Conservation (phyloP, 2,888 invertebrate species). For the Clepsis dumicolana region DNA sequence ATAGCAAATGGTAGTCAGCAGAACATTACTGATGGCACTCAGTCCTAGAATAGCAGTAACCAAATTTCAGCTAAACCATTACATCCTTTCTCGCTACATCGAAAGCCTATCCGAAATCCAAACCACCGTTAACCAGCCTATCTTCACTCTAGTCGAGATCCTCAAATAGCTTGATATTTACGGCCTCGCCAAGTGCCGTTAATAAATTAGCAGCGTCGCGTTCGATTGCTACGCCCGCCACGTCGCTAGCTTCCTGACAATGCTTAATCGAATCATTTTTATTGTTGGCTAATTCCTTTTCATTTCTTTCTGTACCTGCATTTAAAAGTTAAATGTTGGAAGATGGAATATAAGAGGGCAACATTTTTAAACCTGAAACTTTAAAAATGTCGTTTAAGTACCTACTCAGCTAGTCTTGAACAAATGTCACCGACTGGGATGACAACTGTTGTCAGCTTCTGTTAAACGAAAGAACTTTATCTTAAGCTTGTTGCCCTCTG, state of each 20-base stretch:
- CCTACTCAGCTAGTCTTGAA: too few relatives aligned
- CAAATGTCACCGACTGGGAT: too few relatives aligned
- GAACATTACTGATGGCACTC: too few relatives aligned
- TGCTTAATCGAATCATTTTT: conserved; percentile 21
- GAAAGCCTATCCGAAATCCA: not conserved
- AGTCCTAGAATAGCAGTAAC: too few relatives aligned
- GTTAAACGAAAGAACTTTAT: too few relatives aligned
- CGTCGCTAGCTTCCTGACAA: conserved; percentile 14
- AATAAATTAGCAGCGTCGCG: conserved; percentile 16
- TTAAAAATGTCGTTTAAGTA: too few relatives aligned
- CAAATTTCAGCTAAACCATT: not conserved
- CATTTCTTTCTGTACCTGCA: not conserved
- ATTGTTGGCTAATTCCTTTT: conserved; percentile 10
- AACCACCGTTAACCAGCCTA: not conserved
- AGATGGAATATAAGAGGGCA: too few relatives aligned
- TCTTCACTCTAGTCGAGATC: not conserved
- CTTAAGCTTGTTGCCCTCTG: too few relatives aligned
- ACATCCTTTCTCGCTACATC: not conserved
- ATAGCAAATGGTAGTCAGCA: too few relatives aligned
- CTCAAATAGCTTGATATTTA: conserved; percentile 13
- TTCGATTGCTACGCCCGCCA: conserved; percentile 13
- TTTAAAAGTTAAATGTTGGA: not conserved
- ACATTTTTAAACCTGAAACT: too few relatives aligned
- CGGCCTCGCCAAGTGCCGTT: conserved; percentile 14
- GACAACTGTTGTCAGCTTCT: too few relatives aligned